These are phyloP conservation scores for Eurois occulta DNA, from an alignment of 2,888 invertebrate species.

Conservation along the genomic window DNA sequence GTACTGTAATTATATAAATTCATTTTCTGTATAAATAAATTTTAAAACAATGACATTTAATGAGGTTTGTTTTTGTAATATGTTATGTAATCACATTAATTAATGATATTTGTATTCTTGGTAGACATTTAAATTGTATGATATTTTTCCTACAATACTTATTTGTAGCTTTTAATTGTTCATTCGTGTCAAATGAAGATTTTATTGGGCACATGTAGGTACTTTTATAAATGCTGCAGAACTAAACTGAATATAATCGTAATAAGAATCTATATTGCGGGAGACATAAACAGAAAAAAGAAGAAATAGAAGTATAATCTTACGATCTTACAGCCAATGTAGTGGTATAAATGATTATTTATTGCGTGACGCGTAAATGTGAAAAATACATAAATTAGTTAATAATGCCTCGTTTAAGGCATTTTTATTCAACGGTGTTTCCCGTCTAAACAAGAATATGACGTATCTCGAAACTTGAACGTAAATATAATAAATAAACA, in stretches of 20 bases:
- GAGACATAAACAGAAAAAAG: background rate
- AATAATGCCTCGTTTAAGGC: background rate
- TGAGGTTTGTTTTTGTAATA: constrained; percentile 32
- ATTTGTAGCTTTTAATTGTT: constrained; percentile 36
- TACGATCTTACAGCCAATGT: constrained; percentile 15
- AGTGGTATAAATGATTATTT: constrained; percentile 16
- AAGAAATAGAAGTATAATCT: constrained; percentile 5
- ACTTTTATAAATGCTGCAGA: background rate
- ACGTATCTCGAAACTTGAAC: background rate
- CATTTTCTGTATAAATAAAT: constrained; percentile 31
- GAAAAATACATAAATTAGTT: background rate
- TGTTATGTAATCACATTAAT: constrained; percentile 34
- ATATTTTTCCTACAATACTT: constrained; percentile 33
- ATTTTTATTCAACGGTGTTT: background rate
- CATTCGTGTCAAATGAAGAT: constrained; percentile 20
- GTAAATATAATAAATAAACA: background rate
- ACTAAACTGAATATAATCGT: background rate
- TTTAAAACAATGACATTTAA: constrained; percentile 18
- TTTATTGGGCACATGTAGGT: constrained; percentile 3
- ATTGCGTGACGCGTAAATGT: constrained; percentile 1
- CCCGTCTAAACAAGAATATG: background rate
- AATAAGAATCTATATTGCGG: constrained; percentile 21
- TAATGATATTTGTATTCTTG: constrained; percentile 40
- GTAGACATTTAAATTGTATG: constrained; percentile 43
- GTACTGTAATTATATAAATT: constrained; percentile 9